Evolutionary conservation across 2,113 vertebrate genomes (phyloP).

Genomic region (Ammospiza caudacuta): DNA sequence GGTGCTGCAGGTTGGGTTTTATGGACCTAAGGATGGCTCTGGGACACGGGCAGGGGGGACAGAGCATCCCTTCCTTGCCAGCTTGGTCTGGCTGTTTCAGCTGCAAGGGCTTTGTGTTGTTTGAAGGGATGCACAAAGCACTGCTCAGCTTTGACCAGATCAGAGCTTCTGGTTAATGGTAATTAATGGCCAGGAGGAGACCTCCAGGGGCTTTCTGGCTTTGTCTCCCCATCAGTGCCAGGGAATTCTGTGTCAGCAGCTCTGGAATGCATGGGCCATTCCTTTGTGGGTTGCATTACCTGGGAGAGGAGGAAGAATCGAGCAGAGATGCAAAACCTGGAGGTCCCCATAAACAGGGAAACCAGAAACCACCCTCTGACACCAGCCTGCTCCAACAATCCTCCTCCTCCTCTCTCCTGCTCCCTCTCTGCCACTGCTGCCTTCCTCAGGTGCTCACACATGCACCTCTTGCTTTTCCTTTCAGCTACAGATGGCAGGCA

Average conservation of each 20-base stretch:
- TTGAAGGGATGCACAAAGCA: background rate
- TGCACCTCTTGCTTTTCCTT: background rate
- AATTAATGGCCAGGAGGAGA: background rate
- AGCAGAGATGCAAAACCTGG: background rate
- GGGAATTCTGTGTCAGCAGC: background rate
- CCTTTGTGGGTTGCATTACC: background rate
- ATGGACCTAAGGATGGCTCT: accelerated
- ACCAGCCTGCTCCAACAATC: background rate
- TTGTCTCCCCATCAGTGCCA: background rate
- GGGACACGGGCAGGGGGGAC: background rate
- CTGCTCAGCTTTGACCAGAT: background rate
- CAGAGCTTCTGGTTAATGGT: background rate
- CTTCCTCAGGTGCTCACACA: background rate
- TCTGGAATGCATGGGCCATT: background rate
- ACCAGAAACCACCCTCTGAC: background rate
- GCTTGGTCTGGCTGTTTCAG: accelerated
- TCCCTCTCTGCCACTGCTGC: accelerated
- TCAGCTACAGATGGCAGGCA: slow-evolving; percentile 72
- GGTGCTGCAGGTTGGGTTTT: background rate
- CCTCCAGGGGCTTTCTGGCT: background rate
- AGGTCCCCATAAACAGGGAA: background rate
- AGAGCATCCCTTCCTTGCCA: background rate
- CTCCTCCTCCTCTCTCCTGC: background rate
- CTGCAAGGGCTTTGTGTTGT: background rate
- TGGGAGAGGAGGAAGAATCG: background rate